These are phyloP conservation scores for Ficedula albicollis DNA, from an alignment of 2,797 vertebrate species.

Conservation along the genomic window DNA sequence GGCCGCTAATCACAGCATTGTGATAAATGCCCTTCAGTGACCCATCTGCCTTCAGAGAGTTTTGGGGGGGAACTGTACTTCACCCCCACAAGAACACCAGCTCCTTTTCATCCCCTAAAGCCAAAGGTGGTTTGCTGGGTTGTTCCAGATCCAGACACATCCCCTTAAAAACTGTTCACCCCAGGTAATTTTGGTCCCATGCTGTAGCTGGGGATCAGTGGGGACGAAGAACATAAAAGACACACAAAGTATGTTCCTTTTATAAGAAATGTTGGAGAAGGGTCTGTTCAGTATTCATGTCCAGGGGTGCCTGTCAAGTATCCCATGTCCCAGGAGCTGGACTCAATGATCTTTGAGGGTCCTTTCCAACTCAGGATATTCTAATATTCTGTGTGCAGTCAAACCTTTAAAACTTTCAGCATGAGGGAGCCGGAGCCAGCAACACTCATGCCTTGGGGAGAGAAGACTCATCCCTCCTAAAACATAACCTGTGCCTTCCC, in stretches of 20 bases:
- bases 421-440: background rate
- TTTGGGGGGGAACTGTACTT: background rate
- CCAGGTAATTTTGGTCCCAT: background rate
- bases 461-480: background rate
- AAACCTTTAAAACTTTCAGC: background rate
- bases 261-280: background rate
- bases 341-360: background rate
- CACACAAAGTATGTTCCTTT: background rate
- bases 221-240: background rate
- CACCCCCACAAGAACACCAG: background rate
- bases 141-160: background rate
- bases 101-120: background rate
- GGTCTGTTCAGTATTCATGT: background rate
- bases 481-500: background rate
- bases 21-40: background rate
- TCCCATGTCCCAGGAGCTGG: background rate
- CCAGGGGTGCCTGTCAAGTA: background rate
- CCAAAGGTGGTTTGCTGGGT: background rate
- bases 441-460: background rate
- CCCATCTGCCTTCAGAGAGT: background rate
- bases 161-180: background rate
- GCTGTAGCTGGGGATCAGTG: background rate
- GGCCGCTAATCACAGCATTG: background rate
- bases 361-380: background rate
- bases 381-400: background rate